Conservation (phyloP, 2,888 invertebrate species). For the Leuctra nigra region DNA sequence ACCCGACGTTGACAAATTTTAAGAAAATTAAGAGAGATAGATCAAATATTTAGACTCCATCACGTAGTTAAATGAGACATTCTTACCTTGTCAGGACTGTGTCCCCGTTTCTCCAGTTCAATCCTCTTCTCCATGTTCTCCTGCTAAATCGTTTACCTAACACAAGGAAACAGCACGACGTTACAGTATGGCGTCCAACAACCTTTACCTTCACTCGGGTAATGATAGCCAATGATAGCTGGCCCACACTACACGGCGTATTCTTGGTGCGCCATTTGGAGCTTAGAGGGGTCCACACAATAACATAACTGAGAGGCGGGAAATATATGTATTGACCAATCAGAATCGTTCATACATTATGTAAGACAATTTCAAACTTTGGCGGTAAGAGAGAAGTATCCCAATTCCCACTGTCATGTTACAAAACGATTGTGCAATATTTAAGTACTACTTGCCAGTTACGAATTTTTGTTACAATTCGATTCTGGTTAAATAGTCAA, state of each 20-base stretch:
- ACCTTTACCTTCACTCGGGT: slow-evolving; percentile 40
- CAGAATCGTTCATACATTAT: too few species aligned
- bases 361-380: too few species aligned
- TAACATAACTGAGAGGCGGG: slow-evolving; percentile 39
- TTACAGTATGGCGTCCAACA: slow-evolving; percentile 33
- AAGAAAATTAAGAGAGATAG: not conserved
- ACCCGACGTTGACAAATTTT: not conserved
- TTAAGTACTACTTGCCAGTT: too few species aligned
- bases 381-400: too few species aligned
- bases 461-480: too few species aligned
- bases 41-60: not conserved
- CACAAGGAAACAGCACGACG: slow-evolving; percentile 29
- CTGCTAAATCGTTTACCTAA: slow-evolving; percentile 21
- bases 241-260: slow-evolving; percentile 33
- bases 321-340: slow-evolving; percentile 41
- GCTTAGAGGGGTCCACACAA: slow-evolving; percentile 37
- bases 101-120: slow-evolving; percentile 89
- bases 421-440: too few species aligned
- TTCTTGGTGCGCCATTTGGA: slow-evolving; percentile 31
- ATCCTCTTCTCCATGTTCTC: slow-evolving; percentile 86
- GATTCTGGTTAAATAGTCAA: too few species aligned
- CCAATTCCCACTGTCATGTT: too few species aligned
- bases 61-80: not conserved
- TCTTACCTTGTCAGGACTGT: slow-evolving; percentile 83
- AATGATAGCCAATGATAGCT: slow-evolving; percentile 38